Conservation (phyloP, 2,113 vertebrate species). For the Mormyrus lacerda region DNA sequence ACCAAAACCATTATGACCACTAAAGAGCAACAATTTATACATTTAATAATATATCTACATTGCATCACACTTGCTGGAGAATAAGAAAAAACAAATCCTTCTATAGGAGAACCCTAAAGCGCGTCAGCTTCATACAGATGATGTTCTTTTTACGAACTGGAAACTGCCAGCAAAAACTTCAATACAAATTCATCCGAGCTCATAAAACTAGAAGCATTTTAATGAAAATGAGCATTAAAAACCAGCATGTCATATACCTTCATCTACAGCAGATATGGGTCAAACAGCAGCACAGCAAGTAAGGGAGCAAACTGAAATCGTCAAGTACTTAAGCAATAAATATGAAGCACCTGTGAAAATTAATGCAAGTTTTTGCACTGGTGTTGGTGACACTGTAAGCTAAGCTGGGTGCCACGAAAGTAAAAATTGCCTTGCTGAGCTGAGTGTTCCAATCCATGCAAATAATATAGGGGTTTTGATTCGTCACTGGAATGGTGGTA, state of each 20-base stretch:
- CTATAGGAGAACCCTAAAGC: conserved; percentile 27
- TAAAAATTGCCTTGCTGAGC: conserved; percentile 35
- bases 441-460: conserved; percentile 44
- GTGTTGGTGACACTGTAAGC: not conserved
- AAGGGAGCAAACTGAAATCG: conserved; percentile 5
- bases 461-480: conserved; percentile 22
- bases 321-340: not conserved
- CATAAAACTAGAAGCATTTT: conserved; percentile 24
- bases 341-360: not conserved
- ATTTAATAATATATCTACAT: not conserved
- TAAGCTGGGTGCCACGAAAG: not conserved
- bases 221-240: conserved; percentile 32
- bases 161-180: conserved; percentile 43
- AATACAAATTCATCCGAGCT: conserved; percentile 18
- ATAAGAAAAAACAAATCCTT: not conserved
- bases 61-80: not conserved
- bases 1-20: not conserved
- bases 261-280: not conserved
- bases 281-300: not conserved
- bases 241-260: not conserved
- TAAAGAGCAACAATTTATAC: not conserved
- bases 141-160: conserved; percentile 31
- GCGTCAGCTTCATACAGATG: conserved; percentile 23
- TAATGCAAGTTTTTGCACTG: not conserved
- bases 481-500: not conserved